Conservation (phyloP, 1,140 invertebrate genomes). For the Bombyx mandarina region DNA sequence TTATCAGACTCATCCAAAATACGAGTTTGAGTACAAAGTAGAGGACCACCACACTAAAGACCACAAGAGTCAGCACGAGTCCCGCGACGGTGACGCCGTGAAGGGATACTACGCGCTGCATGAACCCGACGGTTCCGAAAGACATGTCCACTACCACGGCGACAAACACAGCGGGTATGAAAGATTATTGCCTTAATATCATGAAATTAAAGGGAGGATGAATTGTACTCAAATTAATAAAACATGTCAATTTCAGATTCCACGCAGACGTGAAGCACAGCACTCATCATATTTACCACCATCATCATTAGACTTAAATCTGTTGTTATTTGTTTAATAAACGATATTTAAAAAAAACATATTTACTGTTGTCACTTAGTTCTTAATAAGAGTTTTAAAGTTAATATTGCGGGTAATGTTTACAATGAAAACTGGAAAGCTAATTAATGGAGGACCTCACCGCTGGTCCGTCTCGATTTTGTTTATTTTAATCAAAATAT, state of each 20-base stretch:
- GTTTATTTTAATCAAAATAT: too few relatives aligned
- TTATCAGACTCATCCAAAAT: conserved; percentile 33
- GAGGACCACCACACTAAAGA: conserved; percentile 14
- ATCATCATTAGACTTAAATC: conserved; percentile 1
- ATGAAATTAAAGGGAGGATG: too few relatives aligned
- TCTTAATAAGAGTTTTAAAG: too few relatives aligned
- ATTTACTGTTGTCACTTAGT: too few relatives aligned
- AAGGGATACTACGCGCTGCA: conserved; percentile 16
- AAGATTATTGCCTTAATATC: too few relatives aligned
- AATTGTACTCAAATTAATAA: too few relatives aligned
- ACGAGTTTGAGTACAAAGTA: conserved; percentile 24
- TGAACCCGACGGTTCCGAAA: conserved; percentile 18
- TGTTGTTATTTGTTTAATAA: too few relatives aligned
- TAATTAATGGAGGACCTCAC: too few relatives aligned
- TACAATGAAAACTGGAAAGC: too few relatives aligned
- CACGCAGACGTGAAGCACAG: conserved; percentile 7
- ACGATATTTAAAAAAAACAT: too few relatives aligned
- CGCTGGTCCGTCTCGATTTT: too few relatives aligned
- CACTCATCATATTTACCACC: conserved; percentile 4
- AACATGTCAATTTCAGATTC: background rate
- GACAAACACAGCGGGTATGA: conserved; percentile 33
- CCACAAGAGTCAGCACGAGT: conserved; percentile 14
- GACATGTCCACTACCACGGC: conserved; percentile 38
- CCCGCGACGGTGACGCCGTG: conserved; percentile 14
- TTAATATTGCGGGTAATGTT: too few relatives aligned